Conservation (phyloP, 1,140 invertebrate genomes). For the Macrostomum lignano region DNA sequence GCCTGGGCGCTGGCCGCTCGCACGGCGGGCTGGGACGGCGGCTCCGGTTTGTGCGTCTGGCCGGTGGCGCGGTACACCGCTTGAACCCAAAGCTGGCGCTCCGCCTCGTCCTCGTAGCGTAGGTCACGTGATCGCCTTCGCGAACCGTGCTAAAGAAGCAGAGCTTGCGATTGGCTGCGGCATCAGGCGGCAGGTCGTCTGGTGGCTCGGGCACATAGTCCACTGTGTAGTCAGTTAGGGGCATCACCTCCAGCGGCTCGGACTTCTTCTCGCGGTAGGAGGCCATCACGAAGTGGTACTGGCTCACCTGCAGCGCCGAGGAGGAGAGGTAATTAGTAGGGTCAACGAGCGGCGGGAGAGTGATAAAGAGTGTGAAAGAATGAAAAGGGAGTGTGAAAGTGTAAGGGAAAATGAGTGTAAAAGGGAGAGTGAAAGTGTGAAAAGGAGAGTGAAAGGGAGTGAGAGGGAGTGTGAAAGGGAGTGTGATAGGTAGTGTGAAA, state of each 20-base stretch:
- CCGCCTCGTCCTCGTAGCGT: constrained; percentile 93
- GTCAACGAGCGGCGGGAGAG: no score
- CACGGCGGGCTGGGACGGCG: not conserved
- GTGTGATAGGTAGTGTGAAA: no score
- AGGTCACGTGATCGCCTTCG: constrained; percentile 82
- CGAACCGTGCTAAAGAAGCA: constrained; percentile 92
- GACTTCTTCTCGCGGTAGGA: constrained; percentile 96
- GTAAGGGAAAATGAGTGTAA: no score
- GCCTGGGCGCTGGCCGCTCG: not conserved
- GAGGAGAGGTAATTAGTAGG: no score
- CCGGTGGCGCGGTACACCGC: constrained; percentile 92
- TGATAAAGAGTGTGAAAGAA: no score
- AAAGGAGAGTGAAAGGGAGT: no score
- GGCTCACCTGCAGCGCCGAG: constrained; percentile 39
- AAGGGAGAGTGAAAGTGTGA: no score
- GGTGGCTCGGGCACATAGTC: no score
- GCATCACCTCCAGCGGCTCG: constrained; percentile 96
- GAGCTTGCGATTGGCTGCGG: constrained; percentile 53
- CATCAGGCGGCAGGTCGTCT: no score
- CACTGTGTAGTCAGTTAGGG: constrained; percentile 88
- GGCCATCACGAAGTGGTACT: constrained; percentile 98
- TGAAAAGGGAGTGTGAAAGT: no score
- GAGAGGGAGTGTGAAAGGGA: no score
- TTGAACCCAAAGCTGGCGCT: constrained; percentile 79
- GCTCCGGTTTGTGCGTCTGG: constrained; percentile 73